phyloP scores from a whole-genome alignment of 2,888 invertebrate species.

The Leucoptera coffeella region DNA sequence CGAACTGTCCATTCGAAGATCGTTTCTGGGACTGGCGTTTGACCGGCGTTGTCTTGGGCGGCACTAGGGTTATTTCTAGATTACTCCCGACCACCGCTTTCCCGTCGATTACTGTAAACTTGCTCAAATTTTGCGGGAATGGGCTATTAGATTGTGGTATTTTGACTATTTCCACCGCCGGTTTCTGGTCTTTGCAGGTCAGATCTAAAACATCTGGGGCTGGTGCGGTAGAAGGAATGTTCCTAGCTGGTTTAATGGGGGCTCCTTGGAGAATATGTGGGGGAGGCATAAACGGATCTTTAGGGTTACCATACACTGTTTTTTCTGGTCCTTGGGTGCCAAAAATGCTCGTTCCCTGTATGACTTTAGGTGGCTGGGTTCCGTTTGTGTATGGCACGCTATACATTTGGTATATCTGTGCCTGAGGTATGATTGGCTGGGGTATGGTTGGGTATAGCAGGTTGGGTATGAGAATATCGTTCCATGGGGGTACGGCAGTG shows the following conservation, averaged over 20 bases:
- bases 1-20: conserved; percentile 49
- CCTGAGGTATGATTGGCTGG: conserved; percentile 43
- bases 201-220: conserved; percentile 60
- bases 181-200: conserved; percentile 42
- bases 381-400: conserved; percentile 25
- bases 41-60: conserved; percentile 25
- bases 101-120: conserved; percentile 36
- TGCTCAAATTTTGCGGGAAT: conserved; percentile 35
- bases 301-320: conserved; percentile 67
- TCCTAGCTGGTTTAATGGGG: conserved; percentile 21
- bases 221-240: conserved; percentile 11
- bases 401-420: conserved; percentile 37
- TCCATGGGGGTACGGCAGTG: conserved; percentile 64
- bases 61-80: conserved; percentile 66
- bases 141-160: conserved; percentile 28
- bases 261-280: conserved; percentile 41
- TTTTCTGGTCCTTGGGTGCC: conserved; percentile 50
- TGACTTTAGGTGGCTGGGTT: conserved; percentile 44
- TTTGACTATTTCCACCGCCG: conserved; percentile 55
- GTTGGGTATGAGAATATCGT: too few species aligned
- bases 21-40: conserved; percentile 45
- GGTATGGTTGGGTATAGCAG: conserved; percentile 27
- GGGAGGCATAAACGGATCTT: conserved; percentile 57
- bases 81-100: conserved; percentile 55
- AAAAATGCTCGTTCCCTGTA: conserved; percentile 61